A percentile compares a stretch with the other conserved stretches of the same genome.
These are phyloP conservation scores for Picathartes gymnocephalus DNA, from an alignment of 2,113 vertebrate genomes.

Conservation along the genomic window DNA sequence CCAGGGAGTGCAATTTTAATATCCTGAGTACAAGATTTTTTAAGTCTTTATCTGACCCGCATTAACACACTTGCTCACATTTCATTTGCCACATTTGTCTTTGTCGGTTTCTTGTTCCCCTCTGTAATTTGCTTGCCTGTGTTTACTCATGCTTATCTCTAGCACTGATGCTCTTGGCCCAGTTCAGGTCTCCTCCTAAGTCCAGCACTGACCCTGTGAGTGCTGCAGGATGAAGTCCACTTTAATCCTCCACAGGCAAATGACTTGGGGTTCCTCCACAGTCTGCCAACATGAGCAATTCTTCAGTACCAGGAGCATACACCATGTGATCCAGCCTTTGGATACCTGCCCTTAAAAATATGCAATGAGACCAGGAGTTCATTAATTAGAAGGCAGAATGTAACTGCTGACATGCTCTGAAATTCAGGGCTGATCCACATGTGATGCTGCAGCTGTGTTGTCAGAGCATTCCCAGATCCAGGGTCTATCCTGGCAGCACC, in stretches of 20 bases:
- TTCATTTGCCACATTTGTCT: slow-evolving; percentile 22
- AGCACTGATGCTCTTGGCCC: background rate
- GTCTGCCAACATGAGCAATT: fast-evolving
- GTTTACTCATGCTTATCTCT: background rate
- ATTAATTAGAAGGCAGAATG: background rate
- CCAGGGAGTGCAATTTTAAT: slow-evolving; percentile 59
- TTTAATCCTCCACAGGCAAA: background rate
- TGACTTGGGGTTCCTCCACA: background rate
- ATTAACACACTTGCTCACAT: slow-evolving; percentile 28
- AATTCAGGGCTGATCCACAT: background rate
- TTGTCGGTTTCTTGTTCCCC: background rate
- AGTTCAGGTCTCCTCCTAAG: fast-evolving
- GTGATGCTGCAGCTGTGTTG: background rate
- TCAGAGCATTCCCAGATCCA: background rate
- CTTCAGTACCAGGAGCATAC: background rate
- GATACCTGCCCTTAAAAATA: background rate
- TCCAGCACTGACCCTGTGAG: background rate
- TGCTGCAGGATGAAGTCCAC: fast-evolving
- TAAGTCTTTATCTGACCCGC: background rate
- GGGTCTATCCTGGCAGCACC: background rate
- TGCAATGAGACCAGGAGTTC: background rate
- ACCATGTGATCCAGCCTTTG: background rate
- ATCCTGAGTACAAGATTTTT: slow-evolving; percentile 36
- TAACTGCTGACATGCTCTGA: background rate
- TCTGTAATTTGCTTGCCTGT: background rate